phyloP scores from a whole-genome alignment of 2,888 invertebrate species.

The Epistrophe eligans region DNA sequence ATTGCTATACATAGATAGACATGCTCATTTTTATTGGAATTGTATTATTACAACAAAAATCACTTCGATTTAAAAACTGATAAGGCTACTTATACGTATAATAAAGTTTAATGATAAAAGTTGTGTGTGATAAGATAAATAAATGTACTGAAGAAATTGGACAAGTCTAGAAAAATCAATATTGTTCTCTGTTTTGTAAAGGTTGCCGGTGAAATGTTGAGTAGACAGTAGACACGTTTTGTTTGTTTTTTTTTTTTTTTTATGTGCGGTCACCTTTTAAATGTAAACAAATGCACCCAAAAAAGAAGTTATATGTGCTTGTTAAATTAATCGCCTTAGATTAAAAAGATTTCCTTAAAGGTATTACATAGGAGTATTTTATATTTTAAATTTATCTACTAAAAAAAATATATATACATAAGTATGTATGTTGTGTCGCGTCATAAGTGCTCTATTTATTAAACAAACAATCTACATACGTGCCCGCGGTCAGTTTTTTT shows the following conservation, averaged over 20 bases:
- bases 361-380: too few species aligned
- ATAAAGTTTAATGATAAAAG: conserved; percentile 16
- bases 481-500: too few species aligned
- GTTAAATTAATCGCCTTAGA: too few species aligned
- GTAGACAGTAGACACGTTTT: not conserved
- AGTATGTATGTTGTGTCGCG: too few species aligned
- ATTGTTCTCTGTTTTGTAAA: not conserved
- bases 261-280: not conserved
- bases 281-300: not conserved
- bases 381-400: too few species aligned
- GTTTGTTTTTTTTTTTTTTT: not conserved
- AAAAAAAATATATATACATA: too few species aligned
- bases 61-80: not conserved
- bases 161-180: conserved; percentile 25
- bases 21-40: not conserved
- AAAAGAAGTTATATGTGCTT: too few species aligned
- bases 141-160: not conserved
- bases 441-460: too few species aligned
- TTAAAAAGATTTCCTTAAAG: too few species aligned
- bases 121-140: conserved; percentile 14
- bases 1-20: too few species aligned
- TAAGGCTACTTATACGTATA: not conserved
- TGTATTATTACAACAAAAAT: not conserved
- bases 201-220: not conserved
- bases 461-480: too few species aligned